Conservation (phyloP, 2,113 vertebrate species). For the Pontoporia blainvillei region DNA sequence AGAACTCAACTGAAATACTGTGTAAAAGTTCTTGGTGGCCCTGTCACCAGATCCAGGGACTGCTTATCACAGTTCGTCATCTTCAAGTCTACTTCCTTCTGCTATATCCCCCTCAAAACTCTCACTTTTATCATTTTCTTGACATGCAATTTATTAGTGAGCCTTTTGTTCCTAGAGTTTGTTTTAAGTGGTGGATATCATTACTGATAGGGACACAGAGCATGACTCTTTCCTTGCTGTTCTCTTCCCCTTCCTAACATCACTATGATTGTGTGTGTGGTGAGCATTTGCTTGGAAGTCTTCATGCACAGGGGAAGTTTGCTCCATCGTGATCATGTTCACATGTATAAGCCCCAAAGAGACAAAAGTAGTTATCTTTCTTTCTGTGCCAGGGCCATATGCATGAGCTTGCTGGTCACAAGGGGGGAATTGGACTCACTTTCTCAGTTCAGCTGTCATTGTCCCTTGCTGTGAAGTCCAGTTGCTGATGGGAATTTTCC, state of each 20-base stretch:
- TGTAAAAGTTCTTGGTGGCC: neutral
- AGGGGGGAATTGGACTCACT: neutral
- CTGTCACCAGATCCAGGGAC: neutral
- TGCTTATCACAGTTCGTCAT: neutral
- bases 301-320: neutral
- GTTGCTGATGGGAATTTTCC: neutral
- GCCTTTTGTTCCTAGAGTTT: neutral
- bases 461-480: neutral
- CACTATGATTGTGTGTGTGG: neutral
- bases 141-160: neutral
- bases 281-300: neutral
- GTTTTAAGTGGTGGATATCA: neutral
- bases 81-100: neutral
- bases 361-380: neutral
- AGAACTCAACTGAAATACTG: neutral
- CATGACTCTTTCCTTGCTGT: neutral
- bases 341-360: neutral
- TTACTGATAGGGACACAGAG: neutral
- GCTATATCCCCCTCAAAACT: rapidly evolving
- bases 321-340: neutral
- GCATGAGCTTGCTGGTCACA: neutral
- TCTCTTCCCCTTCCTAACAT: neutral
- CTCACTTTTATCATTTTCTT: neutral
- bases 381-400: neutral
- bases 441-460: neutral